These are phyloP conservation scores for Ciona savignyi DNA, from an alignment of 23 tunicate genomes.

Conservation along the genomic window DNA sequence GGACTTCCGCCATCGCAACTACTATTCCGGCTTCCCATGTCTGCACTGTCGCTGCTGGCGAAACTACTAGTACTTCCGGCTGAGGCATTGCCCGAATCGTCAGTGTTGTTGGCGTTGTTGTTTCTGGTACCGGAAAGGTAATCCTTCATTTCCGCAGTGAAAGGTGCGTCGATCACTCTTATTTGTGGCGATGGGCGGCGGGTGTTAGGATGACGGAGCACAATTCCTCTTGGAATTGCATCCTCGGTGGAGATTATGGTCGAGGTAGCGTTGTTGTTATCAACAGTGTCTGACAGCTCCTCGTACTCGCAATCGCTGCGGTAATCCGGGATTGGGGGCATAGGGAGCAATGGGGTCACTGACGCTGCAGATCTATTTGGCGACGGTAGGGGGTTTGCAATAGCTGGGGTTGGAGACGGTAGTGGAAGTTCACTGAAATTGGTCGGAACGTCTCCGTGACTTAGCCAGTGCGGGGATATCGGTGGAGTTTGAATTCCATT, in stretches of 20 bases:
- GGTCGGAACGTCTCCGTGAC: slow-evolving; percentile 28
- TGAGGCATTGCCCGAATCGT: slow-evolving; percentile 89
- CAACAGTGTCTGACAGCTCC: neutral
- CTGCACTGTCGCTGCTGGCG: slow-evolving; percentile 54
- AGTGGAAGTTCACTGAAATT: slow-evolving; percentile 55
- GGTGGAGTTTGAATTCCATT: slow-evolving; percentile 21
- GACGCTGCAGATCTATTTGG: too few relatives aligned
- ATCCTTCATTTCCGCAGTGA: neutral
- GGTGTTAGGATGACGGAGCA: slow-evolving; percentile 10
- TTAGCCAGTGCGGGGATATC: slow-evolving; percentile 22
- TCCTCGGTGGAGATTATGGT: slow-evolving; percentile 38
- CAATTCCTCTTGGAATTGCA: slow-evolving; percentile 36
- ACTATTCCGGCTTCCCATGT: slow-evolving; percentile 65
- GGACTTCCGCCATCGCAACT: slow-evolving; percentile 86
- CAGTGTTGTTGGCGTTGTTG: slow-evolving; percentile 42
- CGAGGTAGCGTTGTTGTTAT: slow-evolving; percentile 4
- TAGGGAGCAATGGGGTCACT: slow-evolving; percentile 49
- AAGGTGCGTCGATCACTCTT: neutral
- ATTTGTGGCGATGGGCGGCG: neutral
- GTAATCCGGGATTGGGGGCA: slow-evolving; percentile 73
- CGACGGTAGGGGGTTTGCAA: slow-evolving; percentile 2
- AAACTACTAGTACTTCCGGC: slow-evolving; percentile 72
- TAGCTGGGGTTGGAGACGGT: slow-evolving; percentile 32
- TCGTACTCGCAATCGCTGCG: slow-evolving; percentile 77
- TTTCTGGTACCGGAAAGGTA: slow-evolving; percentile 13